phyloP scores from a whole-genome alignment of 2,113 vertebrate species.

The Willisornis vidua region DNA sequence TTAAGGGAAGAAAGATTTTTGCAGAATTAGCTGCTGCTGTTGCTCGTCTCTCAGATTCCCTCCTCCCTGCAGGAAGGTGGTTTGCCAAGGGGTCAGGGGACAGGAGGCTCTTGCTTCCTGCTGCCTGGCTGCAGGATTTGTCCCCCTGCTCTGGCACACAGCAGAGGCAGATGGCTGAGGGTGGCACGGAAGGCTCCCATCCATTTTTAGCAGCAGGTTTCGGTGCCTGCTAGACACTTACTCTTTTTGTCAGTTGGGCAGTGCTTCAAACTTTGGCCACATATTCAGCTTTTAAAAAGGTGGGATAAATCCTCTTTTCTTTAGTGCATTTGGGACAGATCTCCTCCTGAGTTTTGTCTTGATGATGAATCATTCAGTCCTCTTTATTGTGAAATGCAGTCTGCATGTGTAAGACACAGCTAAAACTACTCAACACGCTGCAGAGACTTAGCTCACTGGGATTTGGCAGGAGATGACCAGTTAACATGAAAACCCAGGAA shows the following conservation, averaged over 20 bases:
- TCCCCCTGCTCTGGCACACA: accelerated
- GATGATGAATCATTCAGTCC: not conserved
- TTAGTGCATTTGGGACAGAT: not conserved
- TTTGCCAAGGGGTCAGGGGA: not conserved
- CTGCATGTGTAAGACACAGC: not conserved
- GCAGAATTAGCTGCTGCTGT: not conserved
- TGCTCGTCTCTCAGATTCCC: not conserved
- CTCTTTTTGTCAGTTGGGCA: not conserved
- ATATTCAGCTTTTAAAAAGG: not conserved
- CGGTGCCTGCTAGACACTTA: not conserved
- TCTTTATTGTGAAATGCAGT: not conserved
- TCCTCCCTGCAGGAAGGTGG: not conserved
- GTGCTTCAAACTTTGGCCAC: not conserved
- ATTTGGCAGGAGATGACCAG: conserved; percentile 15
- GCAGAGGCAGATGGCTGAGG: not conserved
- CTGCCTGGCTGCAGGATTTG: not conserved
- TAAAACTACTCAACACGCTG: not conserved
- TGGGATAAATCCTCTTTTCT: not conserved
- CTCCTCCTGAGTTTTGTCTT: not conserved
- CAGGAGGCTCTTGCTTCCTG: accelerated
- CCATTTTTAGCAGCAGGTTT: conserved; percentile 9
- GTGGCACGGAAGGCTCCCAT: not conserved
- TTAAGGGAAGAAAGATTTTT: not conserved
- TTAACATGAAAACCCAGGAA: conserved; percentile 28
- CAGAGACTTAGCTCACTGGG: not conserved